Evolutionary conservation across 2,113 vertebrate species (phyloP), one percentile per base, ranked within the genome.

Genomic region (Xyliphius kryptos): DNA sequence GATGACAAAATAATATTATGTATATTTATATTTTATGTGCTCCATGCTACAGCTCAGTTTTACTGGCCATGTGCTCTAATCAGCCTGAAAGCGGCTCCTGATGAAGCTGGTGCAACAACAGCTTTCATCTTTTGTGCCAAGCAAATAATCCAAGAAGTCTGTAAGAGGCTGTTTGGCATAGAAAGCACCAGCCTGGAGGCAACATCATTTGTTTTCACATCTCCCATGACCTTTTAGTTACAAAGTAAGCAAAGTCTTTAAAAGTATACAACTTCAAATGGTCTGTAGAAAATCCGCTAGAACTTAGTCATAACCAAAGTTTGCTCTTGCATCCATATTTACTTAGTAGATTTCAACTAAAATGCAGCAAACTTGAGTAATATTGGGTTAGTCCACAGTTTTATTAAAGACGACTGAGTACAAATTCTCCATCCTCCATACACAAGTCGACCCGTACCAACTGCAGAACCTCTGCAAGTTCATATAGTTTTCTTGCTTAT

Each of bases 81-180:
- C 37, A 56, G 17, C 12, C 55, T 41, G 55, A 38, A 56, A 41
- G 55, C 55, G 21, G 37, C 17, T 56, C 17, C 38, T 20, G 19
- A 41, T 56, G 17, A 56, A 56, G 16, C 55, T 5, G 3, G 54
- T 36, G 36, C 55, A 43, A 43, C 55, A 41, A 21, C 22, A 21
- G 38, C 55, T 56, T 56, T 56, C 37, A 56, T 41, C 17, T 5
- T 41, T 11, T 43, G 37, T 56, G 55, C 55, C 55, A 56, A 56
- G 21, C 55, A 41, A 2, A 21, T 38, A 56, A 43, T 56, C 38
- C 55, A 56, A 56, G 37, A 41, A 56, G 37, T 19, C 55, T 56
- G 37, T 56, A 21, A 56, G 19, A 56, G 41, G 13, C 37, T 56
- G 16, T 41, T 56, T 56, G 37, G 55, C 55, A 38, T 41, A 3